These are phyloP conservation scores for Trochalopteron elliotii DNA, from an alignment of 2,113 vertebrate genomes.

Conservation along the genomic window DNA sequence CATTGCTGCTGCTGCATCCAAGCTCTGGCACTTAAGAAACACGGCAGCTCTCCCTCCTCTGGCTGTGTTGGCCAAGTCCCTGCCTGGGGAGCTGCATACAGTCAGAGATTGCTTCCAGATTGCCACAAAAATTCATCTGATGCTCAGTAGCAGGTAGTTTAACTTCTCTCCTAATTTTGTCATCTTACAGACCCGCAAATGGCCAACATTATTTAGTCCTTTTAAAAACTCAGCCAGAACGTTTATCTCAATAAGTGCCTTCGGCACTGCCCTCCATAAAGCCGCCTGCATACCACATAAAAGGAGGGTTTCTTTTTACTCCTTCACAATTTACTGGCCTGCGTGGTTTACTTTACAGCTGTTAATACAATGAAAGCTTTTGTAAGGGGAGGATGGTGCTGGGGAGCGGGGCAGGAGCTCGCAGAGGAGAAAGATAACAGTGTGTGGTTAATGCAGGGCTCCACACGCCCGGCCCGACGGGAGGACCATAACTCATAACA, in stretches of 20 bases:
- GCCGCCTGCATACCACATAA: background rate
- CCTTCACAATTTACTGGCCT: slow-evolving; percentile 21
- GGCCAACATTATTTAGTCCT: slow-evolving; percentile 15
- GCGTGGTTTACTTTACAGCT: slow-evolving; percentile 1
- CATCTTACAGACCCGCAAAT: background rate
- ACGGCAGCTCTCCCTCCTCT: background rate
- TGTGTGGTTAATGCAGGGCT: background rate
- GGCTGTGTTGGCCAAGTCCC: background rate
- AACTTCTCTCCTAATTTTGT: slow-evolving; percentile 18
- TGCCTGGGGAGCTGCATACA: background rate
- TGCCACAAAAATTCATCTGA: background rate
- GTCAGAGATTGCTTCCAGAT: background rate
- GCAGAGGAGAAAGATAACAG: background rate
- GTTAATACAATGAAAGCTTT: slow-evolving; percentile 24
- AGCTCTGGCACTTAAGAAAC: background rate
- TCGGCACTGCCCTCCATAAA: background rate
- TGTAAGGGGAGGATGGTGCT: background rate
- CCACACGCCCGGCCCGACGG: accelerated
- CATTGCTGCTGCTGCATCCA: slow-evolving; percentile 12
- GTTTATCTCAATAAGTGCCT: slow-evolving; percentile 40
- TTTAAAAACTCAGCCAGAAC: slow-evolving; percentile 20
- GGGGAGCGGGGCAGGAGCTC: background rate
- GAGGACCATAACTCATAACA: background rate
- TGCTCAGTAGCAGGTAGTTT: slow-evolving; percentile 10
- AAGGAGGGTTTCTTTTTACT: slow-evolving; percentile 10